Conservation (phyloP, 2,888 invertebrate genomes). For the Linnaemya tessellans region DNA sequence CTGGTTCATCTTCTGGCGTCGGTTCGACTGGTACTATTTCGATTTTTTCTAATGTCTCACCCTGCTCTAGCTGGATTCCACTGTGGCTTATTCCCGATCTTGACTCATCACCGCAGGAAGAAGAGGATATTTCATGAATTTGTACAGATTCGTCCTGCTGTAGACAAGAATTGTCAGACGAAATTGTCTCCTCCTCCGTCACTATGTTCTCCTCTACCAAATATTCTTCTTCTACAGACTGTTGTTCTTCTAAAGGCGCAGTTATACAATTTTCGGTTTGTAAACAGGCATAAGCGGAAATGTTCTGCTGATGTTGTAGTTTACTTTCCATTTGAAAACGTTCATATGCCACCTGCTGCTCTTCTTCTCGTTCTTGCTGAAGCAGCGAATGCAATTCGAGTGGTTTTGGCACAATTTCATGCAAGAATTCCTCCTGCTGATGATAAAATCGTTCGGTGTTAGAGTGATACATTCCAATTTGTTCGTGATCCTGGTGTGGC, state of each 20-base stretch:
- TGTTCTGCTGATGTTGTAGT: constrained; percentile 58
- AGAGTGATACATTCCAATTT: constrained; percentile 56
- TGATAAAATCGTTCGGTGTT: constrained; percentile 53
- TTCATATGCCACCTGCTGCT: constrained; percentile 79
- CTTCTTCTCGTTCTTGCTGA: constrained; percentile 80
- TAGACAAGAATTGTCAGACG: not conserved
- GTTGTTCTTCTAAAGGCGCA: constrained; percentile 12
- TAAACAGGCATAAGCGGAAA: constrained; percentile 54
- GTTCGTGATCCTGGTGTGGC: constrained; percentile 46
- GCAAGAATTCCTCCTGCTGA: constrained; percentile 32
- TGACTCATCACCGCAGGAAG: constrained; percentile 74
- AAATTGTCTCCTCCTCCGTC: constrained; percentile 15
- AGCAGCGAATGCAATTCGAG: constrained; percentile 78
- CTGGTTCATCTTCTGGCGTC: not conserved
- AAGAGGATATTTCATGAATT: constrained; percentile 88
- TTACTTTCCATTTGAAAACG: constrained; percentile 74
- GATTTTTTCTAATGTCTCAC: constrained; percentile 69
- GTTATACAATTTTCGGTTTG: constrained; percentile 29
- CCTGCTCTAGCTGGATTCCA: constrained; percentile 72
- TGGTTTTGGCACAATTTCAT: constrained; percentile 73
- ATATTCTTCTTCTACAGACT: constrained; percentile 41
- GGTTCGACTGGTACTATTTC: constrained; percentile 67
- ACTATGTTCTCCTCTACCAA: constrained; percentile 27
- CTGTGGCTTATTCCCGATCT: constrained; percentile 5
- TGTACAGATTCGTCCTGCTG: constrained; percentile 84